Evolutionary conservation across 2,113 vertebrate genomes (phyloP), one percentile per base, ranked within the genome.

Genomic region (Acinonyx jubatus): DNA sequence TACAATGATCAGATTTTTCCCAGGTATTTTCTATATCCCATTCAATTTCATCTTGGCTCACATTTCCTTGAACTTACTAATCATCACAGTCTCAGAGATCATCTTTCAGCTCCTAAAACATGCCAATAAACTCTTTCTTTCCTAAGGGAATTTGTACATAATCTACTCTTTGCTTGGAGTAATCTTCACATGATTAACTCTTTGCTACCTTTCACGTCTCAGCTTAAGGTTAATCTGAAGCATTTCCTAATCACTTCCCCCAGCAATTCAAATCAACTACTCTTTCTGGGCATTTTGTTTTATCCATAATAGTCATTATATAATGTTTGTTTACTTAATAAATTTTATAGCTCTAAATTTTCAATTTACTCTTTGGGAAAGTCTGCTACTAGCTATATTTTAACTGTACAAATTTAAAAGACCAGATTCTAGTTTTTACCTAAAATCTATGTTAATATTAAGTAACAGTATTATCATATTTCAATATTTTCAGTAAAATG

Each of bases 401-500:
- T 74, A 85, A 93, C 29, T 79, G n/a, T 61, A 78, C 3, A 85
- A 65, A 81, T 86, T 12, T 93, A 74, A 90, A 85, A 48, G 36
- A 57, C 10, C 11, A 86, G 19, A 86, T 50, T 81, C 15, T 4
- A 66, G 25, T 74, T 90, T 41, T 68, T 57, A 89, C 38, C 48
- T 80, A 81, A 93, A 90, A 85, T 45, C 65, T 65, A 15, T 36
- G 78, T 73, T 76, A 83, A 83, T 61, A 80, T 41, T 74, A 79
- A 92, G 16, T 79, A 80, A 93, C 9, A 41, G 21, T 82, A 52
- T 36, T 66, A 41, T 29, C 63, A 63, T n/a, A 81, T 66, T 89
- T 90, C 65, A 15, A 86, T n/a, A 92, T 87, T 93, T 76, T 82
- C 25, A 89, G 48, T 92, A 89, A 95, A 93, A 90, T 48, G 19